phyloP scores from a whole-genome alignment of 2,888 invertebrate genomes.

The Drepana falcataria region DNA sequence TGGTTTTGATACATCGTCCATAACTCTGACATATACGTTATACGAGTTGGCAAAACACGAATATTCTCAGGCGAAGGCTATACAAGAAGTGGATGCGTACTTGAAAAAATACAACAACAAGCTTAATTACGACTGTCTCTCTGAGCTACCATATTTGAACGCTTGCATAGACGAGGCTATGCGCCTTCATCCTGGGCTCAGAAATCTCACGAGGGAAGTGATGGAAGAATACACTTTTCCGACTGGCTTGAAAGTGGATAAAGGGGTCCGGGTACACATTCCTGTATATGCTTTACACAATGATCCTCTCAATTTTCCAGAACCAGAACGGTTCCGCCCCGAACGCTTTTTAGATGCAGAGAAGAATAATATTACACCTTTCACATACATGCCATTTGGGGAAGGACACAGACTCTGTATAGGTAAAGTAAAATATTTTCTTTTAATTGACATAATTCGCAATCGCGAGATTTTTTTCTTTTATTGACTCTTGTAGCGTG shows the following conservation, averaged over 20 bases:
- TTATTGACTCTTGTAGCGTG: too few relatives aligned
- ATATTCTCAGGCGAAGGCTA: constrained; percentile 15
- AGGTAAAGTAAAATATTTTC: constrained; percentile 17
- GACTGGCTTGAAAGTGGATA: constrained; percentile 26
- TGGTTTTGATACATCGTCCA: constrained; percentile 36
- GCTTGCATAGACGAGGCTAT: constrained; percentile 34
- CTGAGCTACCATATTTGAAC: constrained; percentile 31
- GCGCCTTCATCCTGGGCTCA: constrained; percentile 31
- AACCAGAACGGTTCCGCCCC: constrained; percentile 32
- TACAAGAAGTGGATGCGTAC: constrained; percentile 33
- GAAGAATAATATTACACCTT: constrained; percentile 26
- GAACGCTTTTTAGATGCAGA: constrained; percentile 33
- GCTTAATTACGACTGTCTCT: constrained; percentile 28
- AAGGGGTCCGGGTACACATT: constrained; percentile 31
- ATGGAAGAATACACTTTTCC: constrained; percentile 31
- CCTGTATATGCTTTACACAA: constrained; percentile 32
- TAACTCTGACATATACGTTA: constrained; percentile 23
- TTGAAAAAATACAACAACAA: constrained; percentile 16
- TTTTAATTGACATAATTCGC: too few relatives aligned
- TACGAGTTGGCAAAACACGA: constrained; percentile 31
- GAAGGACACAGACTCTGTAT: constrained; percentile 36
- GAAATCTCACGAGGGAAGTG: constrained; percentile 26
- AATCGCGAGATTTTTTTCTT: too few relatives aligned
- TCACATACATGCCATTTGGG: constrained; percentile 37
- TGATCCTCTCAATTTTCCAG: constrained; percentile 27